Conservation (phyloP, 1,140 invertebrate species). For the Microplitis demolitor region DNA sequence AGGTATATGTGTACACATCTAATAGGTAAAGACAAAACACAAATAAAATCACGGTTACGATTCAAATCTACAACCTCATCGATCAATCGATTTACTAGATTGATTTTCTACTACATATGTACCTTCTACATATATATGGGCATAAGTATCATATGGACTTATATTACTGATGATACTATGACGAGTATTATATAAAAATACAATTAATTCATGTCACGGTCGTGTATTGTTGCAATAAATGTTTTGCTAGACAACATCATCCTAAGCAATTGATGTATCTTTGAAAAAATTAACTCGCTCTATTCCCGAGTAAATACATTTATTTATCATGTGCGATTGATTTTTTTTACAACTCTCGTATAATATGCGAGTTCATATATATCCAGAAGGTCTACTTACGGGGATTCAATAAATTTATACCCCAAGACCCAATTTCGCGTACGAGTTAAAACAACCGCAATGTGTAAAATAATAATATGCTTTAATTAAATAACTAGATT, state of each 20-base stretch:
- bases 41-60: slow-evolving; percentile 3
- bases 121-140: slow-evolving; percentile 13
- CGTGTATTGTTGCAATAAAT: slow-evolving; percentile 46
- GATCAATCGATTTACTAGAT: slow-evolving; percentile 26
- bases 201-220: slow-evolving; percentile 52
- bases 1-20: neutral
- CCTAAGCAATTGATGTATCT: neutral
- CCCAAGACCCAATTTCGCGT: too few relatives aligned
- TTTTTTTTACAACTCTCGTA: too few relatives aligned
- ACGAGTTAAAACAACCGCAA: too few relatives aligned
- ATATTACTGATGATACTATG: neutral
- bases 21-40: neutral
- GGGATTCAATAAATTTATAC: too few relatives aligned
- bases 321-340: too few relatives aligned
- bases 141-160: neutral
- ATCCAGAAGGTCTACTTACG: too few relatives aligned
- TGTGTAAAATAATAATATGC: too few relatives aligned
- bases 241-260: slow-evolving; percentile 33
- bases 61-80: slow-evolving; percentile 14
- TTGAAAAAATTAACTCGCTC: neutral
- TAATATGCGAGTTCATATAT: too few relatives aligned
- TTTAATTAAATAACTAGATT: too few relatives aligned
- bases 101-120: slow-evolving; percentile 20
- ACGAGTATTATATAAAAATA: slow-evolving; percentile 43
- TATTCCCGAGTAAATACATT: neutral